Conservation (phyloP, 2,113 vertebrate species). For the Zingel zingel region DNA sequence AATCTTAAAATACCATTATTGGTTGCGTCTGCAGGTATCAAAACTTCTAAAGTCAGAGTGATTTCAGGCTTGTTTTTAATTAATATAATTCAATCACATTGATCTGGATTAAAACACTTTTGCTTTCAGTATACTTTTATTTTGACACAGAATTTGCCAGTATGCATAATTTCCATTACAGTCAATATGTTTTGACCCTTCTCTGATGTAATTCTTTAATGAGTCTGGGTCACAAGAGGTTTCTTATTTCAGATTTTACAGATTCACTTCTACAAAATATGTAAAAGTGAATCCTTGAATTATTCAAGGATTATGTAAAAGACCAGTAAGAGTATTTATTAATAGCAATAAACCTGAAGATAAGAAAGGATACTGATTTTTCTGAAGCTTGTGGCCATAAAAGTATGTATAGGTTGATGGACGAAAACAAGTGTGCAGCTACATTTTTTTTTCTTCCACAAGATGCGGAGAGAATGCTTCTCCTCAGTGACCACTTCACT, state of each 20-base stretch:
- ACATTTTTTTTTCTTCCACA: background rate
- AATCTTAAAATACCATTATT: background rate
- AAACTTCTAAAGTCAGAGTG: background rate
- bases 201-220: slow-evolving; percentile 22
- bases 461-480: background rate
- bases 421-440: slow-evolving; percentile 12
- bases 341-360: background rate
- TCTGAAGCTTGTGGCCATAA: background rate
- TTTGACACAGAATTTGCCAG: slow-evolving; percentile 4
- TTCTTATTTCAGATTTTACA: slow-evolving; percentile 25
- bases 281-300: slow-evolving; percentile 5
- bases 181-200: background rate
- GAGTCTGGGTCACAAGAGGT: slow-evolving; percentile 3
- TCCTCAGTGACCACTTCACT: slow-evolving; percentile 7
- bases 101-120: slow-evolving; percentile 4
- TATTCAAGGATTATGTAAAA: background rate
- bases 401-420: background rate
- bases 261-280: slow-evolving; percentile 13
- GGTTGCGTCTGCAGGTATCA: background rate
- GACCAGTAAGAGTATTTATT: background rate
- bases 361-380: background rate
- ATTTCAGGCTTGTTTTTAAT: background rate
- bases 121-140: background rate
- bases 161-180: background rate
- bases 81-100: background rate